Percentiles rank a stretch among this genome's conserved stretches.
Evolutionary conservation across 2,888 invertebrate species (phyloP).

Genomic region (Beris chalybata): DNA sequence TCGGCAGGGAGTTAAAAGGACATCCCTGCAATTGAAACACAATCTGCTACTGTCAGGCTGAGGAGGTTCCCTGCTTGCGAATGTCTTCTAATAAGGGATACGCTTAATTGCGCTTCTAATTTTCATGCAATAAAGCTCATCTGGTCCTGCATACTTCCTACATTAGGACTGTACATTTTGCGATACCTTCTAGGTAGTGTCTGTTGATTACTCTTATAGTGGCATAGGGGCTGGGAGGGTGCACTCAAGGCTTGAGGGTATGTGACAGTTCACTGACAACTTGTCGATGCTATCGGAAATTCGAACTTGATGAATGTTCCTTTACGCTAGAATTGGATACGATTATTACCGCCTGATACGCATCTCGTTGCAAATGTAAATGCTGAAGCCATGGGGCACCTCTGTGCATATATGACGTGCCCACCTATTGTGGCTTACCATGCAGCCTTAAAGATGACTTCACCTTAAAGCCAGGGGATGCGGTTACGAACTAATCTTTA

Average conservation of each 20-base stretch:
- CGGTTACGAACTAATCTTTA: not conserved
- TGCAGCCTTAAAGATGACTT: constrained; percentile 32
- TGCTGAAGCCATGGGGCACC: not conserved
- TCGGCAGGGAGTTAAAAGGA: no score
- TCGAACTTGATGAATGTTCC: constrained; percentile 38
- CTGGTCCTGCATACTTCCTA: not conserved
- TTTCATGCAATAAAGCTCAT: constrained; percentile 20
- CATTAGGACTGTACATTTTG: not conserved
- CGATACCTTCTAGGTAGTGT: not conserved
- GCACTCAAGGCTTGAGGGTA: not conserved
- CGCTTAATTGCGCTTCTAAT: constrained; percentile 15
- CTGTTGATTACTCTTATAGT: constrained; percentile 11
- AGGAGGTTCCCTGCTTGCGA: not conserved
- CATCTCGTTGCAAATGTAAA: constrained; percentile 23
- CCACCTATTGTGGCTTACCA: constrained; percentile 23
- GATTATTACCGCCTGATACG: constrained; percentile 23
- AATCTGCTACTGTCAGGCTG: constrained; percentile 5
- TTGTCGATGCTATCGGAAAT: constrained; percentile 38
- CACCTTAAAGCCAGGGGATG: constrained; percentile 16
- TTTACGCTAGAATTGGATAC: constrained; percentile 33
- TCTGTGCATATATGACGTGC: constrained; percentile 7
- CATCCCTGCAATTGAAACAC: no score
- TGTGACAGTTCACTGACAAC: constrained; percentile 38
- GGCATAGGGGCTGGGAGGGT: not conserved
- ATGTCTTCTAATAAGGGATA: constrained; percentile 4